phyloP scores from a whole-genome alignment of 2,888 invertebrate genomes.

The Biston betularia region DNA sequence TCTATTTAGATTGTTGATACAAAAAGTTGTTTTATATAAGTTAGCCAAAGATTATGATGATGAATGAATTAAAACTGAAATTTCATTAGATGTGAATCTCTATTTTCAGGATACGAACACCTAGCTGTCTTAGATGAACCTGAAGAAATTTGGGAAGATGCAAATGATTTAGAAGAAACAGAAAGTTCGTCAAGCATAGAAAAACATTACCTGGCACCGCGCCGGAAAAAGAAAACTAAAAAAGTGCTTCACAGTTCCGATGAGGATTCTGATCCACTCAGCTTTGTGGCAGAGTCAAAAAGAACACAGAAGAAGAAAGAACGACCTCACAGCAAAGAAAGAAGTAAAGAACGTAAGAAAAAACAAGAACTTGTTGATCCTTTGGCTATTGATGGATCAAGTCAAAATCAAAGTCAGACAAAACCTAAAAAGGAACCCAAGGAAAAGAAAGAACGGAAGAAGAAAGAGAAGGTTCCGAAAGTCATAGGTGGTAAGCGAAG shows the following conservation, averaged over 20 bases:
- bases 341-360: conserved; percentile 61
- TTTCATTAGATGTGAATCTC: background rate
- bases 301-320: conserved; percentile 65
- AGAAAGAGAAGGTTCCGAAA: conserved; percentile 49
- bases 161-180: conserved; percentile 54
- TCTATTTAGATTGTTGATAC: no score
- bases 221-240: conserved; percentile 61
- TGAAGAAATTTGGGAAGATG: conserved; percentile 67
- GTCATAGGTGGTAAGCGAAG: conserved; percentile 42
- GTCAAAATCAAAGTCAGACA: conserved; percentile 44
- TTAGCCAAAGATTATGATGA: background rate
- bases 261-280: conserved; percentile 70
- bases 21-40: no score
- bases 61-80: background rate
- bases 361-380: conserved; percentile 43
- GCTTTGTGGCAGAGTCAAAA: conserved; percentile 58
- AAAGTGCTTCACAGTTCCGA: conserved; percentile 46
- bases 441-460: conserved; percentile 50
- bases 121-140: conserved; percentile 73
- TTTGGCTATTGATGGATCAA: conserved; percentile 29
- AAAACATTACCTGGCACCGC: conserved; percentile 38
- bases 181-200: conserved; percentile 58
- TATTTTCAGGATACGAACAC: conserved; percentile 75
- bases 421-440: conserved; percentile 38
- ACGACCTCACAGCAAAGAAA: conserved; percentile 68